Conservation (phyloP, 2,888 invertebrate genomes). For the Hemithea aestivaria region DNA sequence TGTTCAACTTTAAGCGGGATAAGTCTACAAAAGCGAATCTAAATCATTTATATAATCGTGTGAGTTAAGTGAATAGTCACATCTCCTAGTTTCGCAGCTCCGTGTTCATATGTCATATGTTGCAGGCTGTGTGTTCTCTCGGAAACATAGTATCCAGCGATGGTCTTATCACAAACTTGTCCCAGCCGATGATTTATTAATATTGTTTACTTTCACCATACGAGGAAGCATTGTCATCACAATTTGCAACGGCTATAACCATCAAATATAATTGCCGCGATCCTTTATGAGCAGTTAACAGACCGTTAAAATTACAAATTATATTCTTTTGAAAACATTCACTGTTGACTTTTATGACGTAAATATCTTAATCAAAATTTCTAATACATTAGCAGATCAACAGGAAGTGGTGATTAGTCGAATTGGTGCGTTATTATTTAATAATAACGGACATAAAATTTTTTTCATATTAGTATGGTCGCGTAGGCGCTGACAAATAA, state of each 20-base stretch:
- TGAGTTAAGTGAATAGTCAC: no score
- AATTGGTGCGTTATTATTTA: constrained; percentile 17
- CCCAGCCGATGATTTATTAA: constrained; percentile 65
- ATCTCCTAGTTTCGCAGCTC: constrained; percentile 8
- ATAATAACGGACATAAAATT: constrained; percentile 30
- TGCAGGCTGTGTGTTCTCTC: constrained; percentile 47
- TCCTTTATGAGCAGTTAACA: constrained; percentile 31
- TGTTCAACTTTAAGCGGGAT: no score
- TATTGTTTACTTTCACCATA: constrained; percentile 58
- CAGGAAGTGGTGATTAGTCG: constrained; percentile 6
- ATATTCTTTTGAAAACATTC: constrained; percentile 22
- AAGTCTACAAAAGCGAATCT: no score
- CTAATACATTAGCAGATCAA: not conserved
- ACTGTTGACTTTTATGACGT: constrained; percentile 15
- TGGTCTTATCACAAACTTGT: constrained; percentile 61
- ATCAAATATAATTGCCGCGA: constrained; percentile 38
- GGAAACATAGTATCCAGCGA: constrained; percentile 56
- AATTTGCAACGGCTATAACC: constrained; percentile 52
- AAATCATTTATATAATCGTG: no score
- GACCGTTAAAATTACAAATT: constrained; percentile 28
- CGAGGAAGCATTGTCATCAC: constrained; percentile 54
- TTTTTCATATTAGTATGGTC: constrained; percentile 37
- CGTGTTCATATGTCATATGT: constrained; percentile 42
- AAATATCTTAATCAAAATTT: not conserved
- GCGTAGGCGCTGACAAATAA: constrained; percentile 52